Conservation (phyloP, 2,797 vertebrate species). For the Lithobates sylvaticus region DNA sequence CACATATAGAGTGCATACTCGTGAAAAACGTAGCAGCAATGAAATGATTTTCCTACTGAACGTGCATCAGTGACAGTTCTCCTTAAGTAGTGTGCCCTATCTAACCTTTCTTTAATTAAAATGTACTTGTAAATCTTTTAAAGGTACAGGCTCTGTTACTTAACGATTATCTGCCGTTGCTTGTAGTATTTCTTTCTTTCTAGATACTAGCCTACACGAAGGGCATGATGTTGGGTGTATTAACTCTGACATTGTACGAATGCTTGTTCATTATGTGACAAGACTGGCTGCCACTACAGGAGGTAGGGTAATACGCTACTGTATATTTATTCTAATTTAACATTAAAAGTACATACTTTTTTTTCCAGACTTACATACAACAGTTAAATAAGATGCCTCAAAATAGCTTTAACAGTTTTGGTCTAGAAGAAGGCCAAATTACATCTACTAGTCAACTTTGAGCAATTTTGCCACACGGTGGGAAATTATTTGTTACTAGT, state of each 20-base stretch:
- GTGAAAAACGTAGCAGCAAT: not conserved
- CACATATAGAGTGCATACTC: not conserved
- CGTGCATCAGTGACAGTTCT: conserved; percentile 2
- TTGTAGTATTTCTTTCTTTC: not conserved
- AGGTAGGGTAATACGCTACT: not conserved
- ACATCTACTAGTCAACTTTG: too few species aligned
- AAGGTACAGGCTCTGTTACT: conserved; percentile 14
- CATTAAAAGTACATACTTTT: not conserved
- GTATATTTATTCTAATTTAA: not conserved
- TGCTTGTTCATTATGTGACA: conserved; percentile 9
- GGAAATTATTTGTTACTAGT: too few species aligned
- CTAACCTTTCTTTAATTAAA: conserved; percentile 47
- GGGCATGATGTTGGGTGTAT: not conserved
- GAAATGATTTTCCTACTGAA: conserved; percentile 5
- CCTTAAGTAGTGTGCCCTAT: conserved; percentile 32
- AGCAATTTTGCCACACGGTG: too few species aligned
- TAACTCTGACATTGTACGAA: conserved; percentile 10
- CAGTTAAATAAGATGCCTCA: too few species aligned
- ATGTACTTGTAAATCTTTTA: conserved; percentile 40
- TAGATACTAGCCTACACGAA: conserved; percentile 8
- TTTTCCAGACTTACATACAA: too few species aligned
- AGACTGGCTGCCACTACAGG: conserved; percentile 7
- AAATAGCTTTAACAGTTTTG: too few species aligned
- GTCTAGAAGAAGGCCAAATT: too few species aligned
- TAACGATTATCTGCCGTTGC: conserved; percentile 38